These are phyloP conservation scores for Tapirus terrestris DNA, from an alignment of 2,113 vertebrate genomes.

Conservation along the genomic window DNA sequence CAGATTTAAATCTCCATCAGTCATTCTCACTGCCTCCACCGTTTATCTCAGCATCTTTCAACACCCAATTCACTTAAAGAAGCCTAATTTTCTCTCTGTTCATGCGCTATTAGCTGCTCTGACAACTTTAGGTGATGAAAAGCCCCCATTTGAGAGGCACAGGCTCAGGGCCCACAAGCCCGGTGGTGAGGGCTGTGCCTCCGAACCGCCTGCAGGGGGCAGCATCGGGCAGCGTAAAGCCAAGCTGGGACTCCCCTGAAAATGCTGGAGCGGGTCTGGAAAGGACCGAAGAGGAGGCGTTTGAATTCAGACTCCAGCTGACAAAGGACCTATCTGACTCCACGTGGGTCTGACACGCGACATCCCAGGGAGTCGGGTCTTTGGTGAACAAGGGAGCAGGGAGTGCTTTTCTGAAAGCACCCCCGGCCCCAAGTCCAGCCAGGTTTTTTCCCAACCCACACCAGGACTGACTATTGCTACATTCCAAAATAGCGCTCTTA, in stretches of 20 bases:
- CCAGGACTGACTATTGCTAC: background rate
- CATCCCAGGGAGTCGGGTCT: background rate
- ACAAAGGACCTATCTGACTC: conserved; percentile 61
- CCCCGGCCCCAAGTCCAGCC: background rate
- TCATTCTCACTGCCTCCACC: background rate
- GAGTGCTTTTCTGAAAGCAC: background rate
- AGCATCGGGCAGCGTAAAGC: conserved; percentile 53
- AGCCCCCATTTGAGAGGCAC: background rate
- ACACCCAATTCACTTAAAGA: conserved; percentile 23
- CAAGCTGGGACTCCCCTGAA: background rate
- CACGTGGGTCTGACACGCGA: background rate
- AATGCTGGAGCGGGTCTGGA: no score
- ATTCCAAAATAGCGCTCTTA: background rate
- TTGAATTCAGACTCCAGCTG: conserved; percentile 38
- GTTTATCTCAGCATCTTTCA: conserved; percentile 39
- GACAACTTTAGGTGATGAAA: conserved; percentile 62
- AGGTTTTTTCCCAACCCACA: background rate
- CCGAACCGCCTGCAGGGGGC: conserved; percentile 53
- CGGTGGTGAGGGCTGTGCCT: background rate
- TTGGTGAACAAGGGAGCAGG: background rate
- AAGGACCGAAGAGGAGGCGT: background rate
- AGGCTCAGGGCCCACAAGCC: background rate
- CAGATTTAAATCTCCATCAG: background rate
- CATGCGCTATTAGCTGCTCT: conserved; percentile 51
- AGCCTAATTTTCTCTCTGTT: conserved; percentile 46